Conservation (phyloP, 64 coral and sea anemone genomes). For the Actinia equina region DNA sequence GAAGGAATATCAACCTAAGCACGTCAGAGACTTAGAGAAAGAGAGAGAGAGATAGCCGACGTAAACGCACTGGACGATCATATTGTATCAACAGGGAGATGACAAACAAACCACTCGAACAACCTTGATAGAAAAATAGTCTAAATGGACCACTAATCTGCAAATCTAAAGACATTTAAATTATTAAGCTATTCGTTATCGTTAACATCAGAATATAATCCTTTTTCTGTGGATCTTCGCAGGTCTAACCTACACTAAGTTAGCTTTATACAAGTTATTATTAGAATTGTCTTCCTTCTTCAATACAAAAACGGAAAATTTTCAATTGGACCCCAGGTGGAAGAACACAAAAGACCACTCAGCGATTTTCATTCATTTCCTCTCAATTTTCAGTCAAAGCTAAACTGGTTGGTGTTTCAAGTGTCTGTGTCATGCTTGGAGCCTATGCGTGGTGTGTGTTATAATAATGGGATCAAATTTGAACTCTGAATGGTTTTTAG, state of each 20-base stretch:
- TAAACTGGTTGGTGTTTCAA: background rate
- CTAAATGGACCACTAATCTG: constrained; percentile 5
- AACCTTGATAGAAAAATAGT: background rate
- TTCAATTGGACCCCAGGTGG: background rate
- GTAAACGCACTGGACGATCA: background rate
- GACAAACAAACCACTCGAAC: background rate
- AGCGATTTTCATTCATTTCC: background rate
- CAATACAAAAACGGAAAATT: background rate
- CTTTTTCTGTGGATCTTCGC: background rate
- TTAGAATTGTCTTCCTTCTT: background rate
- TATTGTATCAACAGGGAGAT: background rate
- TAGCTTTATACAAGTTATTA: background rate
- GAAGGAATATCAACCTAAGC: background rate
- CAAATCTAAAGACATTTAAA: background rate
- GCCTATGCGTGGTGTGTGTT: background rate
- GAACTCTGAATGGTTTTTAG: background rate
- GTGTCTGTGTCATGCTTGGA: background rate
- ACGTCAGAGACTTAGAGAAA: background rate
- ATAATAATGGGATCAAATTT: background rate
- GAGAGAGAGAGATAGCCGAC: background rate
- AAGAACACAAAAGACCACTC: background rate
- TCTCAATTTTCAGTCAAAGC: background rate
- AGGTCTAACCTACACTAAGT: background rate
- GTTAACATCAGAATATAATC: background rate
- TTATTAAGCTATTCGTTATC: constrained; percentile 10